Base-by-base conservation (phyloP, 2,113 vertebrate species). In the Saccopteryx leptura region DNA sequence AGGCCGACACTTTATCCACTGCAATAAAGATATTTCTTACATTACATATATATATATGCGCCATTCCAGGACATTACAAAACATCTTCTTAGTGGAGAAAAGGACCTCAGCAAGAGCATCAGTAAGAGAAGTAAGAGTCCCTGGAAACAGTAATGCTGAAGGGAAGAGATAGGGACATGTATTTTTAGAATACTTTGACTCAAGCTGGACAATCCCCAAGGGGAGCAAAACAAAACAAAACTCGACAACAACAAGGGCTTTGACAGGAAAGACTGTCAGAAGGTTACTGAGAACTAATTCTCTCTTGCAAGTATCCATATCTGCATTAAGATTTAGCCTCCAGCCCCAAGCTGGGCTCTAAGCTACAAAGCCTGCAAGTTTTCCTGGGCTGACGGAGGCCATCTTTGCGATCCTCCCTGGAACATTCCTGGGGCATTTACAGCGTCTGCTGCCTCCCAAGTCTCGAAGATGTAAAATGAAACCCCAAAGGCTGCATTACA, bases 361-460 rank as follows among this genome's bases (percentile, higher is more conserved):
- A 3, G 18, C 28, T 60, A 1, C 33, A 46, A 79, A 91, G 52
- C 31, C 23, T 39, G 12, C 81, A 33, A 76, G 60, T 9, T 60
- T 80, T 65, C 0, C 0, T 6, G 71, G 60, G 56, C 18, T 63
- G 54, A 4, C 13, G 8, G 74, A 12, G 18, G 75, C 50, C 66
- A 23, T 9, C 52, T 81, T 63, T 52, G 48, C 71, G 15, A 21
- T 1, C 26, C 10, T 28, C 48, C 46, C 68, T 65, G 7, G 66
- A 75, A 19, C 58, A 3, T 58, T 96, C 6, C 76, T n/a, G 15
- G 26, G 11, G 4, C 61, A 23, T 28, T 31, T 58, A 31, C 63
- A 28, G 69, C 46, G n/a, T 60, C 90, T 91, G 58, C 72, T 28
- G 86, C 94, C 98, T 95, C 96, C 96, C 96, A 93, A 0, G 65